These are phyloP conservation scores for Napeogenes sylphis DNA, from an alignment of 2,888 invertebrate species.

Conservation along the genomic window DNA sequence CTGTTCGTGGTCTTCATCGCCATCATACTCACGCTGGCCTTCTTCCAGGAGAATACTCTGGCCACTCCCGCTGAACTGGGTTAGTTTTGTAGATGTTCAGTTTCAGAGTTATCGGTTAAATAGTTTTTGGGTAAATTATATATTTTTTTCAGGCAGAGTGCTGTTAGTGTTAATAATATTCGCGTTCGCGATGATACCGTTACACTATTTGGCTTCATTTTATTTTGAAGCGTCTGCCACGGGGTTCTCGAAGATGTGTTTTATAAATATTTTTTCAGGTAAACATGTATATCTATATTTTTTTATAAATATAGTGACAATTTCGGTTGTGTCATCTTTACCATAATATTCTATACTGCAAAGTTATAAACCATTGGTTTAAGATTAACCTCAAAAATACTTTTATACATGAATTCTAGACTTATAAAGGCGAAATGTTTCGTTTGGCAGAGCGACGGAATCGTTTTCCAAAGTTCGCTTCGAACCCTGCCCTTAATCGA, in stretches of 20 bases:
- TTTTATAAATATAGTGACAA: no score
- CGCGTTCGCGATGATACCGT: constrained; percentile 83
- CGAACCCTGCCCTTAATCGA: no score
- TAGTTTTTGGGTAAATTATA: neutral
- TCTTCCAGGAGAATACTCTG: constrained; percentile 82
- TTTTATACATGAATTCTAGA: neutral
- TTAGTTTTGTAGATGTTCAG: constrained; percentile 36
- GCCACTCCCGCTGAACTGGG: constrained; percentile 74
- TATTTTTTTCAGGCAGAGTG: constrained; percentile 72
- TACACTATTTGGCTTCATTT: constrained; percentile 85
- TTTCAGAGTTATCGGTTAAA: neutral
- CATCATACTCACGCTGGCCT: constrained; percentile 79
- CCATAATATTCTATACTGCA: no score
- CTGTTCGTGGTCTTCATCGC: constrained; percentile 78
- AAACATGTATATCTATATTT: constrained; percentile 11
- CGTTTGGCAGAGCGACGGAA: no score
- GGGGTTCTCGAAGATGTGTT: constrained; percentile 85
- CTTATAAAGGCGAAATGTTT: neutral
- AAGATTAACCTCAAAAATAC: neutral
- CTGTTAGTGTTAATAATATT: constrained; percentile 82
- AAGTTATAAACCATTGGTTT: no score
- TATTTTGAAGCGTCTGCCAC: constrained; percentile 84
- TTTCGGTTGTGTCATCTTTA: no score
- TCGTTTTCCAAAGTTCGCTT: no score
- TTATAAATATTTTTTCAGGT: constrained; percentile 83